Evolutionary conservation across 2,797 vertebrate genomes (phyloP), one percentile per base, ranked within the genome.

Genomic region (Nothura maculosa): DNA sequence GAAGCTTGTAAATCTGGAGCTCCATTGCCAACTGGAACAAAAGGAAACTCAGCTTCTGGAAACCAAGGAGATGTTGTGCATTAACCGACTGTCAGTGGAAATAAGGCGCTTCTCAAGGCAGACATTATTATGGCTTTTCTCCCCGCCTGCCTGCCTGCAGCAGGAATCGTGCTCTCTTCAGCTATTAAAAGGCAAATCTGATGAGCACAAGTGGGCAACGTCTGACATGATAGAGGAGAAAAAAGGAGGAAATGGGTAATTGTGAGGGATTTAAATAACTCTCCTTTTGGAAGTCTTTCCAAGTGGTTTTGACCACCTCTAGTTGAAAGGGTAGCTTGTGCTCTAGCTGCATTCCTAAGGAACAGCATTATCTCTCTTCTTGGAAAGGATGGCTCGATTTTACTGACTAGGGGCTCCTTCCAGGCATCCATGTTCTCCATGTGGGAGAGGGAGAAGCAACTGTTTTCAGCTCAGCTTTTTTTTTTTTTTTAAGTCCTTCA

Each of bases 181-280:
- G n/a, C 50, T 63, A 10, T 30, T 57, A 48, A 47, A 55, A 25
- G 14, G 43, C 69, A 77, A 30, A 48, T 63, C 24, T 27, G 47
- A 11, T 6, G 22, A 64, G 42, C 52, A 42, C 6, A 85, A 66
- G 21, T 52, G 32, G 30, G 48, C 58, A 60, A 61, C 4, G 0
- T 76, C 60, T 64, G 75, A 77, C 32, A 28, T 47, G 34, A 52
- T 11, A 67, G 50, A 89, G 13, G 11, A 66, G 15, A 32, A 52
- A 67, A 83, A 89, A 66, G 9, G 11, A 69, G 38, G 63, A 73
- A 91, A 82, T 16, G 2, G 18, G 32, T 48, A 85, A 83, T 92
- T 91, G 68, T 69, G 58, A 94, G 45, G 22, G 40, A 63, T 91
- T 91, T 68, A 73, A 95, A 82, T 55, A 90, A 78, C n/a, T 87